Evolutionary conservation across 2,888 invertebrate genomes (phyloP), one percentile per base, ranked within the genome.

Genomic region (Seladonia tumulorum): DNA sequence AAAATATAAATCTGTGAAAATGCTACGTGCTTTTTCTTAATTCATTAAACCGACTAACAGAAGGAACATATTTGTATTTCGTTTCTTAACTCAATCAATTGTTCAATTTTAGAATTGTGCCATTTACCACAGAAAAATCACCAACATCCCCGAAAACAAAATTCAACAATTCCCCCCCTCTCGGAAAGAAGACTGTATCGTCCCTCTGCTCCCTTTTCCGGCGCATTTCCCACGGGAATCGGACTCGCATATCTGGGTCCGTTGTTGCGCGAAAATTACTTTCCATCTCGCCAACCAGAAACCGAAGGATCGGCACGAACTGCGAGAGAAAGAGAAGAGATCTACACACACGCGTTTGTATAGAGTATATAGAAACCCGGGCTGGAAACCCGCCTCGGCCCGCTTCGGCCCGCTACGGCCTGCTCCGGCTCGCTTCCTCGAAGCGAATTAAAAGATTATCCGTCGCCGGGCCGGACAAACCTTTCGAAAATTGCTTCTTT

Each of bases 361-460:
- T 10, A 42, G 42, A 53, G 22, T 53, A 53, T 53, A 53, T 8
- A 53, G 49, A 18, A 22, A 53, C 22, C 22, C 22, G 49, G 8
- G 18, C 8, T 53, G 49, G 8, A 53, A 53, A 53, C 53, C 68
- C 76, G 80, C 81, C 29, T 18, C 60, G n/a, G 57, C 8, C 57
- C 49, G 16, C 1, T 18, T 3, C 8, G 8, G 8, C 18, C 49
- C 57, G 22, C 1, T n/a, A 7, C 60, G 12, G n/a, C 4, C 53
- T 5, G 18, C 60, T 39, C 12, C 35, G 35, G 49, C 63, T n/a
- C 72, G 74, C 74, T 89, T 89, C 89, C 89, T 81, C 89, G 89
- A 89, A 89, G 80, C 88, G 87, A 89, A 89, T 89, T 89, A 89
- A 89, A 89, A 87, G 89, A 89, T 89, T 87, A 89, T 88, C 89